Base-by-base conservation (phyloP, 2,797 vertebrate genomes). In the Phaenicophaeus curvirostris region DNA sequence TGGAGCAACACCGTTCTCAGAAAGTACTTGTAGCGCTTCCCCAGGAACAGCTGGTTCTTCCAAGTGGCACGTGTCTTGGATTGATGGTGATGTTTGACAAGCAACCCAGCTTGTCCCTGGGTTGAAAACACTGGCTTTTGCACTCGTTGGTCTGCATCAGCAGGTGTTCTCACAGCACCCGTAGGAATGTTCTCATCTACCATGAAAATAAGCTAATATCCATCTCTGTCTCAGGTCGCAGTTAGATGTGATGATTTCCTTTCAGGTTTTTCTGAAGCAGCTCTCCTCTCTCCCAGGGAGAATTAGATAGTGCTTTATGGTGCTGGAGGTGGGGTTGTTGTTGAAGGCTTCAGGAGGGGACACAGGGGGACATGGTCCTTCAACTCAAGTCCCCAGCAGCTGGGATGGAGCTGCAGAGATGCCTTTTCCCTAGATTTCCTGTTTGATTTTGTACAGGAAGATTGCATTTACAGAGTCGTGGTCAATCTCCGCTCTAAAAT, bases 11-110 rank as follows among this genome's bases (percentile, higher is more conserved):
- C 85, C 1, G 4, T 87, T 76, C 73, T 82, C 48, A 33, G n/a
- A 11, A 89, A 30, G 53, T 61, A 41, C 0, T 0, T 20, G 54
- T 1, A 0, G 54, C 1, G 0, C 55, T 53, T 86, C 20, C 81
- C 79, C 0, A 4, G 82, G 79, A 92, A 91, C 74, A 82, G 77
- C 61, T 3, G 7, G 89, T 85, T 87, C 78, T 89, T 0, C 0
- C 0, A 0, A 69, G 75, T 3, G 0, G 65, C 82, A 77, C 27
- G 3, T 54, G 63, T 42, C 15, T 2, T 8, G 73, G 80, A 42
- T 28, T 66, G 87, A 33, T 2, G 1, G 39, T 23, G 73, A 39
- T 0, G 1, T 68, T 74, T 80, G n/a, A n/a, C n/a, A n/a, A n/a
- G n/a, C n/a, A n/a, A n/a, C n/a, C 78, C 0, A 2, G 51, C 68